Conservation (phyloP, 2,888 invertebrate genomes). For the Oscheius sp. region DNA sequence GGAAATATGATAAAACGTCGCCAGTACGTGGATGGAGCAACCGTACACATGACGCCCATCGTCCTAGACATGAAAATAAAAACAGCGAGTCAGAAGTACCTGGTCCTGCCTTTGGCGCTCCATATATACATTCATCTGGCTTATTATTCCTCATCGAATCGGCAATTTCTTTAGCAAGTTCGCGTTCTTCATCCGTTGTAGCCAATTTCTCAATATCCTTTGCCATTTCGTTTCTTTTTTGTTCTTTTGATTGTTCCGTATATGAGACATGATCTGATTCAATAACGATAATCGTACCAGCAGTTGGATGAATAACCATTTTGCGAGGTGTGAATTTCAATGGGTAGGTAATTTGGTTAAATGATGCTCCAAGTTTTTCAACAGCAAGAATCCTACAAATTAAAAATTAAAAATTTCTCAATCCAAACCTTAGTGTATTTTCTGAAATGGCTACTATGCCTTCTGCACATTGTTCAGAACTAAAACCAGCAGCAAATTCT, state of each 20-base stretch:
- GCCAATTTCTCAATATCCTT: conserved; percentile 96
- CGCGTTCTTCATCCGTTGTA: conserved; percentile 86
- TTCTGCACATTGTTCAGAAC: conserved; percentile 94
- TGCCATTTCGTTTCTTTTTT: conserved; percentile 92
- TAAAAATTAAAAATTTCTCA: neutral
- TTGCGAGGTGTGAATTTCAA: conserved; percentile 88
- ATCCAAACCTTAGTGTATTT: conserved; percentile 83
- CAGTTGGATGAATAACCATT: conserved; percentile 87
- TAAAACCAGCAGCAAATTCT: conserved; percentile 96
- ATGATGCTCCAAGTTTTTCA: conserved; percentile 96
- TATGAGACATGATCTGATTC: conserved; percentile 99
- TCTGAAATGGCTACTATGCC: conserved; percentile 98
- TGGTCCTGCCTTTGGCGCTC: conserved; percentile 85
- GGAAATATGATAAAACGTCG: conserved; percentile 82
- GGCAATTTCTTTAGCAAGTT: conserved; percentile 95
- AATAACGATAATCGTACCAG: conserved; percentile 86
- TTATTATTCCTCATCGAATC: conserved; percentile 92
- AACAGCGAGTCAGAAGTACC: conserved; percentile 21
- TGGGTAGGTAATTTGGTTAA: conserved; percentile 89
- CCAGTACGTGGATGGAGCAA: conserved; percentile 85
- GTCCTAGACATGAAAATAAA: conserved; percentile 76
- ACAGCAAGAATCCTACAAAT: conserved; percentile 84
- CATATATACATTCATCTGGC: conserved; percentile 88
- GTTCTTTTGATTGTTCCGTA: conserved; percentile 93
- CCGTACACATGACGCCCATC: conserved; percentile 86